Evolutionary conservation across 2,888 invertebrate genomes (phyloP).

Genomic region (Cosmia trapezina): DNA sequence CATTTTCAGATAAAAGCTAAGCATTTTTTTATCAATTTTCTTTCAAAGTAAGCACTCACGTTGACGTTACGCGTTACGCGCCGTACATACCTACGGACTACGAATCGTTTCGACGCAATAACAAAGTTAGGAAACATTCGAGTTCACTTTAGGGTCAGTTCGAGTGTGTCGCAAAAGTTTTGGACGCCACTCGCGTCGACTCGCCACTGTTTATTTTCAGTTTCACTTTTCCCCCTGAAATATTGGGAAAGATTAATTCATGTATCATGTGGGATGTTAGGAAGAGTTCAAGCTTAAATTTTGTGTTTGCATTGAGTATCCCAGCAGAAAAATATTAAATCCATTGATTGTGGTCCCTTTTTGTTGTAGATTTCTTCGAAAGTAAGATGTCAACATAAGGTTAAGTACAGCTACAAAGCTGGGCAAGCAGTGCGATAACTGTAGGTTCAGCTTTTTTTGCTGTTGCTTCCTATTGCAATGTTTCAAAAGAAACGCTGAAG

Average conservation of each 20-base stretch:
- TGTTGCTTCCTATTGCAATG: neutral
- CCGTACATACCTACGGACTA: neutral
- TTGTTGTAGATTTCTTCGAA: neutral
- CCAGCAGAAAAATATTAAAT: neutral
- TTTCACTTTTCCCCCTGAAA: conserved; percentile 56
- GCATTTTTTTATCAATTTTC: neutral
- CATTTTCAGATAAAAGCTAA: neutral
- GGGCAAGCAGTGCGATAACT: neutral
- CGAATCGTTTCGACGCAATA: conserved; percentile 71
- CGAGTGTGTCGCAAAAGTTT: conserved; percentile 73
- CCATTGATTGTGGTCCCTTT: neutral
- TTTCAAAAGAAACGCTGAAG: neutral
- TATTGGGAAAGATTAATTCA: conserved; percentile 50
- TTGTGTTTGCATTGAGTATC: conserved; percentile 10
- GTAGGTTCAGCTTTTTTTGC: no score
- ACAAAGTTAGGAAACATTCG: conserved; percentile 76
- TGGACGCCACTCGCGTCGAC: conserved; percentile 33
- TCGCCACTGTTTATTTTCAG: conserved; percentile 61
- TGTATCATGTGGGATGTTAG: conserved; percentile 19
- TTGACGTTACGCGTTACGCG: neutral
- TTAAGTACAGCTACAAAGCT: neutral
- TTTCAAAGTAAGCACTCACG: neutral
- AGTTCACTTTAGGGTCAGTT: conserved; percentile 76
- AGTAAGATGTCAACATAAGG: neutral
- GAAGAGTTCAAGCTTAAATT: neutral